These are phyloP conservation scores for Operophtera brumata DNA, from an alignment of 2,888 invertebrate species.

Conservation along the genomic window DNA sequence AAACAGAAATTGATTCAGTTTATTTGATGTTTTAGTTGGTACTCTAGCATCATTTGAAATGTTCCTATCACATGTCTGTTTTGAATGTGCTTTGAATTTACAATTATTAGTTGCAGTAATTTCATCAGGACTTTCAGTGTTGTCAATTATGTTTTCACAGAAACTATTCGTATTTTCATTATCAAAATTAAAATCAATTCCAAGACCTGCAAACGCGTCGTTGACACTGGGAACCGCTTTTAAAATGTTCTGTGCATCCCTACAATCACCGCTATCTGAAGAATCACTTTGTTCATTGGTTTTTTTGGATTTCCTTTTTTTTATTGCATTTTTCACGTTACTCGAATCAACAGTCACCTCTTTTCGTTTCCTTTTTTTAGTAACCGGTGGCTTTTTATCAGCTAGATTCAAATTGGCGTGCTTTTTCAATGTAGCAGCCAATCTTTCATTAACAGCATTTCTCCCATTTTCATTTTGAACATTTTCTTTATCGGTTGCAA, in stretches of 20 bases:
- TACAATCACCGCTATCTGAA: conserved; percentile 39
- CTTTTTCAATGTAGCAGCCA: conserved; percentile 66
- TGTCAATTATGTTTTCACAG: conserved; percentile 11
- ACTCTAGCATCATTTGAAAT: conserved; percentile 20
- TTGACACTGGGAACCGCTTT: conserved; percentile 74
- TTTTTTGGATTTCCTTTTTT: conserved; percentile 41
- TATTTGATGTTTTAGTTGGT: conserved; percentile 40
- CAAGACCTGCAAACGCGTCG: conserved; percentile 63
- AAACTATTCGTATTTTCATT: conserved; percentile 14
- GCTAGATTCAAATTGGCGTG: conserved; percentile 61
- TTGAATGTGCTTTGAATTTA: conserved; percentile 5
- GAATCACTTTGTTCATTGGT: conserved; percentile 30
- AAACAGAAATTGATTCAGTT: conserved; percentile 65
- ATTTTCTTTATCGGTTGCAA: conserved; percentile 33
- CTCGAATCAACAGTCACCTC: conserved; percentile 49
- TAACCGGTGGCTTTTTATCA: conserved; percentile 45
- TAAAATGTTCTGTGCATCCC: conserved; percentile 38
- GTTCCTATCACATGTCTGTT: neutral
- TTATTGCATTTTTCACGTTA: conserved; percentile 41
- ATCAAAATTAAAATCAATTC: conserved; percentile 56
- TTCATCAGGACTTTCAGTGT: conserved; percentile 7
- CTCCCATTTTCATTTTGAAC: conserved; percentile 31
- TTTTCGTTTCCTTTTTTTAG: conserved; percentile 57
- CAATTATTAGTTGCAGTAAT: conserved; percentile 10
- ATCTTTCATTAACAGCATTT: conserved; percentile 48